Evolutionary conservation across 2,113 vertebrate species (phyloP).

Genomic region (Chaetodon auriga): DNA sequence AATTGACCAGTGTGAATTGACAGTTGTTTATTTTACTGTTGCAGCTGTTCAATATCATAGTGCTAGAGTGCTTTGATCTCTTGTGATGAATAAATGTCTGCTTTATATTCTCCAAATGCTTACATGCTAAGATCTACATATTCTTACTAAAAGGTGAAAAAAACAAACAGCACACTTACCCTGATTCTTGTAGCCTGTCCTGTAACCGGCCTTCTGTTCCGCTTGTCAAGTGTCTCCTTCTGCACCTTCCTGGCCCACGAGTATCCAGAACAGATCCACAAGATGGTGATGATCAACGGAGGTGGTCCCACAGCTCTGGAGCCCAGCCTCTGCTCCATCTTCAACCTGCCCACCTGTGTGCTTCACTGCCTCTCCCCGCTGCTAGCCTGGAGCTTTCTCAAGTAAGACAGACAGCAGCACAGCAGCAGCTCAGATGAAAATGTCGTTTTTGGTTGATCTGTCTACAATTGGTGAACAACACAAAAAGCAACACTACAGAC

Average conservation of each 20-base stretch:
- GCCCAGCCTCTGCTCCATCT: constrained; percentile 96
- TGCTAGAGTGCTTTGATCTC: neutral
- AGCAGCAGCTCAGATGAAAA: neutral
- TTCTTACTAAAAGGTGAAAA: no score
- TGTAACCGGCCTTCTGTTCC: constrained; percentile 11
- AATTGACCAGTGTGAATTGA: no score
- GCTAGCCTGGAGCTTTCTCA: constrained; percentile 96
- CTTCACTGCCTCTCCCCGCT: constrained; percentile 94
- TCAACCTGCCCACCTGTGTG: constrained; percentile 95
- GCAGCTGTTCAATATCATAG: neutral
- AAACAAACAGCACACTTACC: no score
- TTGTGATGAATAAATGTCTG: neutral
- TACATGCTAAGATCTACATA: neutral
- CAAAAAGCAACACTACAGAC: neutral
- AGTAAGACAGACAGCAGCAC: constrained; percentile 80
- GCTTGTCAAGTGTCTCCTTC: constrained; percentile 90
- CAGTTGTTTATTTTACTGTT: neutral
- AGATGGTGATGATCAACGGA: constrained; percentile 98
- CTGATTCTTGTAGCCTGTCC: no score
- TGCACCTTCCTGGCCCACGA: constrained; percentile 98
- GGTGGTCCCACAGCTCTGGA: constrained; percentile 95
- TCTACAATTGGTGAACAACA: neutral
- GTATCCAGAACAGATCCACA: constrained; percentile 95
- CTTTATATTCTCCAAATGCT: neutral
- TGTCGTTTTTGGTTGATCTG: neutral